Conservation (phyloP, 2,797 vertebrate species). For the Pteropus rufus region DNA sequence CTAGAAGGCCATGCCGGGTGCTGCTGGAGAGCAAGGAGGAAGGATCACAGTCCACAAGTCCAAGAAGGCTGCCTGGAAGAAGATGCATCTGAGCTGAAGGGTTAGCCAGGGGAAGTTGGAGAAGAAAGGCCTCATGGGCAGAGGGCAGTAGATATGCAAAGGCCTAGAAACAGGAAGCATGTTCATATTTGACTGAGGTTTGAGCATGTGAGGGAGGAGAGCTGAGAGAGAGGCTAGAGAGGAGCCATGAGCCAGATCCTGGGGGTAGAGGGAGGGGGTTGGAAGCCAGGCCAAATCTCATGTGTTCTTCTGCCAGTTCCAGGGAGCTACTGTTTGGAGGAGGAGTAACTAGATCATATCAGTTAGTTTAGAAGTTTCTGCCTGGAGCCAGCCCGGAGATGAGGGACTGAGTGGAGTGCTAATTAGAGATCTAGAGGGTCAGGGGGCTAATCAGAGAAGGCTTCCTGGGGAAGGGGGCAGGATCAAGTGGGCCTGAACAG, state of each 20-base stretch:
- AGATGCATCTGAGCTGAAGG: background rate
- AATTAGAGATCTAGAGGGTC: background rate
- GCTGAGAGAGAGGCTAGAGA: background rate
- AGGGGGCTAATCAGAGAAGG: background rate
- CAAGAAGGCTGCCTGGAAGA: conserved; percentile 6
- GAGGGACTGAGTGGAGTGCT: background rate
- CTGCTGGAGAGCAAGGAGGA: background rate
- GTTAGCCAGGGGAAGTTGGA: background rate
- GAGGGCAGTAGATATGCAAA: background rate
- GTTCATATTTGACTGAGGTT: background rate
- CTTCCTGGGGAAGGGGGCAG: background rate
- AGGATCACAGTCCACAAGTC: background rate
- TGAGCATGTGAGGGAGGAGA: background rate
- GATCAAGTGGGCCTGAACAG: background rate
- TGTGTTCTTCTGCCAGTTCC: background rate
- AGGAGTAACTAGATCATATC: background rate
- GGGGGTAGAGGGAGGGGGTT: background rate
- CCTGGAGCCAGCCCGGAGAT: background rate
- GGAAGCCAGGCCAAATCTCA: background rate
- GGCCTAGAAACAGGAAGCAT: background rate
- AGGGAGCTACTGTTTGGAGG: background rate
- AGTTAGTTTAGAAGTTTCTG: background rate
- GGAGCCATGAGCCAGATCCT: background rate
- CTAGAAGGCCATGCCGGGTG: background rate
- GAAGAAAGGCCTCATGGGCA: background rate